Percentiles rank a stretch among this genome's conserved stretches.
Conservation (phyloP, 1,140 invertebrate genomes). For the Pristionchus pacificus region DNA sequence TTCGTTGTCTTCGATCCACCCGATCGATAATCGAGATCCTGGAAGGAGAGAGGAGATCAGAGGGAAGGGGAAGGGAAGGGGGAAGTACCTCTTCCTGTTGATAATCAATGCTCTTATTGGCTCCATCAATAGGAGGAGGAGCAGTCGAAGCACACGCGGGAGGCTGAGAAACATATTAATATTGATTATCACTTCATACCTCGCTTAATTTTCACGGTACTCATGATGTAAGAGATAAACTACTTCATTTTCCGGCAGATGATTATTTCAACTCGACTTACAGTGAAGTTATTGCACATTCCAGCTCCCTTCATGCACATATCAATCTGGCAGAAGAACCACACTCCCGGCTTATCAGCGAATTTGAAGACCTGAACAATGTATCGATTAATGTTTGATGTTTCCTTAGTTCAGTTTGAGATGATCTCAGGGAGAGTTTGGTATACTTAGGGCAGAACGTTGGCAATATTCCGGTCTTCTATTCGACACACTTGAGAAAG, state of each 20-base stretch:
- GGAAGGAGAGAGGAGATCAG: no score
- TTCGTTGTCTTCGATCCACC: conserved; percentile 2
- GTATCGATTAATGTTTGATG: not conserved
- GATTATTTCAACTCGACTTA: conserved; percentile 25
- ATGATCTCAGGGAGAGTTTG: no score
- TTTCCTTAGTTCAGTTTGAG: no score
- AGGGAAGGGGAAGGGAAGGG: not conserved
- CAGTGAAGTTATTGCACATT: conserved; percentile 53
- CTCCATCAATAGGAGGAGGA: conserved; percentile 21
- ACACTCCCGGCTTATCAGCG: conserved; percentile 51
- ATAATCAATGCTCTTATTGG: not conserved
- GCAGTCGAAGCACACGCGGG: conserved; percentile 38
- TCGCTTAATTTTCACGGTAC: no score
- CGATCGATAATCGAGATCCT: not conserved
- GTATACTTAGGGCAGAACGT: no score
- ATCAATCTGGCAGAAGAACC: conserved; percentile 57
- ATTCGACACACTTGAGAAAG: no score
- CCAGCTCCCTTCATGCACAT: conserved; percentile 57
- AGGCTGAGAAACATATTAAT: conserved; percentile 35
- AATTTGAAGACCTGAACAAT: conserved; percentile 34
- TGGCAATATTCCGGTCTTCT: no score
- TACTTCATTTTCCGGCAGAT: conserved; percentile 10
- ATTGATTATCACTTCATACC: no score
- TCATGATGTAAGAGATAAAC: no score
- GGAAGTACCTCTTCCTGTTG: not conserved